phyloP scores from a whole-genome alignment of 2,888 invertebrate species.

The Conistra vaccinii region DNA sequence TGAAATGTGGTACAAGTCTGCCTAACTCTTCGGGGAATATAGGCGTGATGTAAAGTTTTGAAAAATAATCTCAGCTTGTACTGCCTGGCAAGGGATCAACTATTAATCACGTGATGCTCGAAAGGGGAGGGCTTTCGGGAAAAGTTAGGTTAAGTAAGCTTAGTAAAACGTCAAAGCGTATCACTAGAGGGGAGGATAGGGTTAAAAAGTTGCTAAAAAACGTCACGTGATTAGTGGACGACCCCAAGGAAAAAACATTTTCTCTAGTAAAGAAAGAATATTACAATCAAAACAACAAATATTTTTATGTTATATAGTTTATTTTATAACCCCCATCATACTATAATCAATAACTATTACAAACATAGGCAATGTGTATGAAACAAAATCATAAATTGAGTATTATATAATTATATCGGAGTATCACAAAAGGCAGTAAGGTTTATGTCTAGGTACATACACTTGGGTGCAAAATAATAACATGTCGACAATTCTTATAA shows the following conservation, averaged over 20 bases:
- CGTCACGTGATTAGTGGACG: no score
- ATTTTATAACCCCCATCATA: constrained; percentile 76
- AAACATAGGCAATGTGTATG: constrained; percentile 53
- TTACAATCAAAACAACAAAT: constrained; percentile 24
- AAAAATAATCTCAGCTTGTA: neutral
- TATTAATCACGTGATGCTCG: no score
- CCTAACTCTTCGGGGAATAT: neutral
- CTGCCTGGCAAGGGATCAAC: no score
- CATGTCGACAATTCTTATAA: neutral
- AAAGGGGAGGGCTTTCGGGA: no score
- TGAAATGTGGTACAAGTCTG: neutral
- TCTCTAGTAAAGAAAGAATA: neutral
- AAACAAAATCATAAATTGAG: constrained; percentile 47
- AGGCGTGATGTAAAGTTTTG: neutral
- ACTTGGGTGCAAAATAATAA: constrained; percentile 12
- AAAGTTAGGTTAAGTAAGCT: no score
- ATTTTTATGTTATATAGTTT: constrained; percentile 69
- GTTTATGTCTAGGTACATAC: constrained; percentile 47
- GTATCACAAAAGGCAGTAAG: constrained; percentile 57
- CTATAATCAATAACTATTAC: constrained; percentile 70
- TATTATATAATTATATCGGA: constrained; percentile 21
- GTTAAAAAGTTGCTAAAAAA: no score
- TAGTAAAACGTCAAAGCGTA: no score
- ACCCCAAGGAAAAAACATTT: neutral
- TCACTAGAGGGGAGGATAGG: no score